Evolutionary conservation across 2,797 vertebrate species (phyloP).

Genomic region (Mallotus villosus): DNA sequence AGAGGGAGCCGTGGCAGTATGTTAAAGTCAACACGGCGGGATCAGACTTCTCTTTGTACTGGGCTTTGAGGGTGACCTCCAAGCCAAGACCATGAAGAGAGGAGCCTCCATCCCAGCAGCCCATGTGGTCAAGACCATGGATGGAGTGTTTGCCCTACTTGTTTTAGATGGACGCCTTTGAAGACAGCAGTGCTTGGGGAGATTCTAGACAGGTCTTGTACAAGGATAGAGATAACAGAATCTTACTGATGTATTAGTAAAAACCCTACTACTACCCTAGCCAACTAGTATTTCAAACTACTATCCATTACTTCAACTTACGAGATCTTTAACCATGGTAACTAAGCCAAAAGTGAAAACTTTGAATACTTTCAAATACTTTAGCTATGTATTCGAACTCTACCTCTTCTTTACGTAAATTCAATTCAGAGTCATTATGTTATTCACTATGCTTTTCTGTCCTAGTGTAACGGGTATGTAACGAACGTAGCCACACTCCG

Average conservation of each 20-base stretch:
- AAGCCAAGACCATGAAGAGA: constrained; percentile 55
- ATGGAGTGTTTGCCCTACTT: neutral
- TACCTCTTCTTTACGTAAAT: no score
- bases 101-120: constrained; percentile 41
- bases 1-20: constrained; percentile 72
- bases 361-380: no score
- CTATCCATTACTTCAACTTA: no score
- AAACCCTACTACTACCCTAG: neutral
- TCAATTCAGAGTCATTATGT: constrained; percentile 23
- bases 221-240: neutral
- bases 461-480: no score
- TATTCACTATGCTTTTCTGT: constrained; percentile 52
- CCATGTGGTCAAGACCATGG: constrained; percentile 44
- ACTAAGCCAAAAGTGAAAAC: no score
- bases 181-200: neutral
- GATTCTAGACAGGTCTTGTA: neutral
- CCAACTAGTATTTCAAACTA: no score
- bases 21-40: constrained; percentile 77
- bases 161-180: constrained; percentile 3
- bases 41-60: constrained; percentile 71
- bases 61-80: constrained; percentile 70
- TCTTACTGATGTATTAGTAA: constrained; percentile 8
- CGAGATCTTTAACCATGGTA: no score
- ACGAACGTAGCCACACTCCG: no score
- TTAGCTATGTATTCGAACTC: no score